Conservation (phyloP, 2,888 invertebrate species). For the Fragum sueziense region DNA sequence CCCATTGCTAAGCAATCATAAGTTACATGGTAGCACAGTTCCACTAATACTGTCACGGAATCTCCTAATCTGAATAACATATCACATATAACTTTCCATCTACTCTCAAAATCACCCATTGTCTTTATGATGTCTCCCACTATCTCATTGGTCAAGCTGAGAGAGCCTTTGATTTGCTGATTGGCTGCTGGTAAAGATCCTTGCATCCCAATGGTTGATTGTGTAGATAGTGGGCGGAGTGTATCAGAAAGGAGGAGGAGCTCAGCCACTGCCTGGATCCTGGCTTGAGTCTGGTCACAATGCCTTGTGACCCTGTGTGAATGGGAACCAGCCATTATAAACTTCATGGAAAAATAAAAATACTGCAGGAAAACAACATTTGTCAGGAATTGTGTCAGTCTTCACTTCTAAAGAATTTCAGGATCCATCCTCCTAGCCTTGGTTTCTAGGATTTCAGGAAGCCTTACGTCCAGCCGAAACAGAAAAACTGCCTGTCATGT, state of each 20-base stretch:
- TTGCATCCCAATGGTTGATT: conserved; percentile 56
- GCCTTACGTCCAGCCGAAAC: too few species aligned
- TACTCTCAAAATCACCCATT: conserved; percentile 52
- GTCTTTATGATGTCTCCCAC: conserved; percentile 47
- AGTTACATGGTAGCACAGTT: conserved; percentile 77
- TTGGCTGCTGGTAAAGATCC: conserved; percentile 46
- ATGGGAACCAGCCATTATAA: conserved; percentile 67
- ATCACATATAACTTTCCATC: conserved; percentile 72
- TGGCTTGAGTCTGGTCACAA: conserved; percentile 74
- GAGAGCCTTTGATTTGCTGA: conserved; percentile 52
- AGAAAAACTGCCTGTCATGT: too few species aligned
- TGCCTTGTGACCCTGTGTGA: conserved; percentile 72
- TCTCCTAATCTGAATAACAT: conserved; percentile 74
- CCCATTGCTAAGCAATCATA: conserved; percentile 74
- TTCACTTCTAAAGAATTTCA: background rate
- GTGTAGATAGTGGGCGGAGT: conserved; percentile 77
- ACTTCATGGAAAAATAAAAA: conserved; percentile 45
- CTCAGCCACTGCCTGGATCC: conserved; percentile 80
- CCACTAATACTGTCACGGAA: conserved; percentile 75
- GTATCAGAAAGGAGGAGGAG: conserved; percentile 79
- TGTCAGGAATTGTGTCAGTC: too few species aligned
- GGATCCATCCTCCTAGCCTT: too few species aligned
- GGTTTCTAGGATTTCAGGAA: too few species aligned
- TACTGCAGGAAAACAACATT: background rate
- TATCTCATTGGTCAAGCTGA: conserved; percentile 49